phyloP scores from a whole-genome alignment of 2,888 invertebrate species.

The Bedellia somnulentella region DNA sequence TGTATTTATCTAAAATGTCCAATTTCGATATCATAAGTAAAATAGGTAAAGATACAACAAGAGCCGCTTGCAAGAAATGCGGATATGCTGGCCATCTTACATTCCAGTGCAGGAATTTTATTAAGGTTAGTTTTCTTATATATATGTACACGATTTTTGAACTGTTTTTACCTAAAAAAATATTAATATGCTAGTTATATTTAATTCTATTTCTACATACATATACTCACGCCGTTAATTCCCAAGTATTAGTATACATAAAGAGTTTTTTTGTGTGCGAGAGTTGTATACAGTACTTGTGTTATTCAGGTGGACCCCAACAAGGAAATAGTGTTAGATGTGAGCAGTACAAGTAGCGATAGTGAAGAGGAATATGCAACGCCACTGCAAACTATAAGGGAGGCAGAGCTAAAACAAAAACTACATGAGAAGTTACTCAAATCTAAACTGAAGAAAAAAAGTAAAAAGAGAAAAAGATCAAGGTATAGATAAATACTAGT shows the following conservation, averaged over 20 bases:
- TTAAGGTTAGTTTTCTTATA: conserved; percentile 67
- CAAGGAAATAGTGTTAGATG: conserved; percentile 89
- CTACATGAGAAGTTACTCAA: conserved; percentile 65
- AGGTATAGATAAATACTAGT: conserved; percentile 9
- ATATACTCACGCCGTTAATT: too few species aligned
- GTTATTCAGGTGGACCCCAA: conserved; percentile 79
- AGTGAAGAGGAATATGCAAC: conserved; percentile 81
- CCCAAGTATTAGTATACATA: too few species aligned
- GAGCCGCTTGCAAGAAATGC: conserved; percentile 92
- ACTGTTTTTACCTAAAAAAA: too few species aligned
- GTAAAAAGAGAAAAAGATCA: conserved; percentile 15
- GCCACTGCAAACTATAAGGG: conserved; percentile 77
- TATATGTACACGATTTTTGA: too few species aligned
- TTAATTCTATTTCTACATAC: too few species aligned
- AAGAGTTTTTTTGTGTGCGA: too few species aligned
- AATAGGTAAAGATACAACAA: conserved; percentile 71
- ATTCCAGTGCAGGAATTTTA: conserved; percentile 93
- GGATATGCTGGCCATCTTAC: conserved; percentile 96
- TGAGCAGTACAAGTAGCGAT: conserved; percentile 93
- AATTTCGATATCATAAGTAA: conserved; percentile 25
- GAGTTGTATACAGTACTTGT: too few species aligned
- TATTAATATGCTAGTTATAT: too few species aligned
- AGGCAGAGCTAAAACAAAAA: conserved; percentile 75
- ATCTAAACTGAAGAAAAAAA: conserved; percentile 58
- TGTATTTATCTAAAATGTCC: too few species aligned